Evolutionary conservation across 2,113 vertebrate species (phyloP).

Genomic region (Gracilinanus agilis): DNA sequence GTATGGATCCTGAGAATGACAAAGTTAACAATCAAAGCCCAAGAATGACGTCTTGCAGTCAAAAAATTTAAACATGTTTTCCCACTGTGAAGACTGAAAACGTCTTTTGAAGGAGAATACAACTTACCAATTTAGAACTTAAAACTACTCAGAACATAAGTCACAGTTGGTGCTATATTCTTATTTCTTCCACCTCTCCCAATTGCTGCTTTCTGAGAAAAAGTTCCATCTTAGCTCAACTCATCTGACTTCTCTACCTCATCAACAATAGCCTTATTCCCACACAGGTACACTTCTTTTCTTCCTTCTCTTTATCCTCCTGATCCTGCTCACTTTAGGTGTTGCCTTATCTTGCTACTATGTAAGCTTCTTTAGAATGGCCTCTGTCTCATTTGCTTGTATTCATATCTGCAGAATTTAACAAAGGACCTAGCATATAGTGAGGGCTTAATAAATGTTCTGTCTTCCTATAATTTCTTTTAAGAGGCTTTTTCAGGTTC

Average conservation of each 20-base stretch:
- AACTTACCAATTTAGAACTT: background rate
- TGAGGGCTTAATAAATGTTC: background rate
- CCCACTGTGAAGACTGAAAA: background rate
- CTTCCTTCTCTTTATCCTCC: too few species aligned
- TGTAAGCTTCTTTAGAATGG: background rate
- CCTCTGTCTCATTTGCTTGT: background rate
- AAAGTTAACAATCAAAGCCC: background rate
- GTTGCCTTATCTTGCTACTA: background rate
- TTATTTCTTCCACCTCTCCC: background rate
- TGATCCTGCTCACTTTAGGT: background rate
- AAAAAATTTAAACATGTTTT: background rate
- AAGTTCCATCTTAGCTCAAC: background rate
- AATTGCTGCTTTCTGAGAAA: background rate
- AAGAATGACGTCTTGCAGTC: background rate
- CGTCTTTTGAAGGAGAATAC: background rate
- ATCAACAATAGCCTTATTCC: background rate
- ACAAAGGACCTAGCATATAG: background rate
- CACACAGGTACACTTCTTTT: background rate
- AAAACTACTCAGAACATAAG: background rate
- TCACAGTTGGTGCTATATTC: background rate
- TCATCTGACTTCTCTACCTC: background rate
- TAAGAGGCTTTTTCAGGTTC: background rate
- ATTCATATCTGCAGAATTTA: background rate
- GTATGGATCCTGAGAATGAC: background rate
- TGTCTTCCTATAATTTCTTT: background rate